Evolutionary conservation across 1,140 invertebrate species (phyloP), one percentile per base, ranked within the genome.

Genomic region (Belonocnema kinseyi): DNA sequence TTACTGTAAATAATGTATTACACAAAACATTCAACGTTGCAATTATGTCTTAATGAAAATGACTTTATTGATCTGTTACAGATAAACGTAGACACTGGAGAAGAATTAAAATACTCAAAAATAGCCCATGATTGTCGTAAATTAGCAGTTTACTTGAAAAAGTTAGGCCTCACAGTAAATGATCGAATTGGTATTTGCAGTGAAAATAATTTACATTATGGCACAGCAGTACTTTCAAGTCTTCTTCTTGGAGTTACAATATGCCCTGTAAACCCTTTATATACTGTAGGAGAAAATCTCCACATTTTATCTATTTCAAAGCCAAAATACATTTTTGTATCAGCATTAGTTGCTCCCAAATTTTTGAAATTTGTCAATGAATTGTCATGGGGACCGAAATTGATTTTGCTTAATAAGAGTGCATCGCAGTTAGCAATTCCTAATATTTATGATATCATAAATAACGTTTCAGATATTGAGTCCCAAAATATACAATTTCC

Each of bases 121-220:
- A 87, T 94, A 79, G 80, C 93, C 56, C 85, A 91, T 51, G 85
- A 85, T 14, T 91, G 91, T 77, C 85, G 90, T 5, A 85, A 87
- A 71, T 76, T 93, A 19, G 92, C 93, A 1, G 85, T 92, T 78
- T 90, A 89, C 74, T 85, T 94, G 0, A 83, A 85, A 72, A 88
- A 88, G 52, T 73, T 89, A 61, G 91, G 91, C 8, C 78, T 94
- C 0, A 85, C 83, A 70, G 72, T 88, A 14, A 92, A 93, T 33
- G 94, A 95, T 84, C 87, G 92, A 53, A 87, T 95, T 40, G 93
- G 92, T 0, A 84, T 95, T 77, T 94, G 92, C 75, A 93, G 93
- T 78, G 94, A 95, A 82, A 95, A 95, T 82, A 90, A 93, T 75
- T 53, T 93, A 3, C 92, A 94, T 77, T 95, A 92, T 85, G 87